Conservation (phyloP, 2,113 vertebrate genomes). For the Lanius ludovicianus region DNA sequence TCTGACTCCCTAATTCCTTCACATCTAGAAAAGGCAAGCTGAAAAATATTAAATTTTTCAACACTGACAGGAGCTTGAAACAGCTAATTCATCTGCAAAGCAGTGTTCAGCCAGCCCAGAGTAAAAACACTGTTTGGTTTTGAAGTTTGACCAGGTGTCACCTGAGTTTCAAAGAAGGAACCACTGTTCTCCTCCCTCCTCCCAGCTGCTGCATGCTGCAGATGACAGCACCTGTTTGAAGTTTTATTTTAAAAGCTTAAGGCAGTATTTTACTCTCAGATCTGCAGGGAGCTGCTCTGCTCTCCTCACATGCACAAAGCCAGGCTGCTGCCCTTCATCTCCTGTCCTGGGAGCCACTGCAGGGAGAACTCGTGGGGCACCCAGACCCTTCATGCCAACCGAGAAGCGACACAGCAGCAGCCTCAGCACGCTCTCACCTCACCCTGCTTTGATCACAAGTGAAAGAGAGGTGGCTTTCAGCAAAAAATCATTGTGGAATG, state of each 20-base stretch:
- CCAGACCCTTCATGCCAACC: not conserved
- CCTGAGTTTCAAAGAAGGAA: not conserved
- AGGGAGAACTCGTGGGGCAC: not conserved
- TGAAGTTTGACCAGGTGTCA: constrained; percentile 28
- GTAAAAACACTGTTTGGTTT: not conserved
- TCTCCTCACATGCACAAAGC: not conserved
- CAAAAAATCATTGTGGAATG: not conserved
- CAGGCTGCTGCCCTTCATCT: not conserved
- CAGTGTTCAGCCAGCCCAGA: not conserved
- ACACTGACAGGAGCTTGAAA: not conserved
- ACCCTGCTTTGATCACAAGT: not conserved
- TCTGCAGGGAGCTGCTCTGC: not conserved
- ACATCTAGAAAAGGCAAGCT: not conserved
- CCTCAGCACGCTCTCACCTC: not conserved
- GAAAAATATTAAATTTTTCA: not conserved
- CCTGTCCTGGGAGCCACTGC: not conserved
- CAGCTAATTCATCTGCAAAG: not conserved
- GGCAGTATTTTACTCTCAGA: constrained; percentile 1
- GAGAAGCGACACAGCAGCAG: rapidly evolving
- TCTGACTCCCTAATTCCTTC: not conserved
- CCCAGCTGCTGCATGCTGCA: not conserved
- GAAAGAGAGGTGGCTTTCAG: not conserved
- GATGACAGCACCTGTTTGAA: not conserved
- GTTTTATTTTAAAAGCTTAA: constrained; percentile 1
- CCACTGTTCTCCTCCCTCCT: not conserved